Evolutionary conservation across 1,140 invertebrate species (phyloP).

Genomic region (Drosophila nasuta): DNA sequence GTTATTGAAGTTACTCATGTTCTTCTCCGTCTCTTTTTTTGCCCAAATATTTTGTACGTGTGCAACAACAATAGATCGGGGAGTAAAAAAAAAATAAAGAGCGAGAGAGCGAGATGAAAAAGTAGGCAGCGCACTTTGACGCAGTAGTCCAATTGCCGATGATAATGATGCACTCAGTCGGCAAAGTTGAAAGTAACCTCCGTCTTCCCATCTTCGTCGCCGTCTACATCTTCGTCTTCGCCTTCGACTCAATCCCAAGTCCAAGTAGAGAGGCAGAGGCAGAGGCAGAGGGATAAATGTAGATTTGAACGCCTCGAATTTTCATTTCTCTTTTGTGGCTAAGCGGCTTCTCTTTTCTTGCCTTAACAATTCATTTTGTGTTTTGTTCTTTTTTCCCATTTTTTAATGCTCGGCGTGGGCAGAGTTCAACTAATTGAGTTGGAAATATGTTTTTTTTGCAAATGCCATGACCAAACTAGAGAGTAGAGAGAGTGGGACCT

Average conservation of each 20-base stretch:
- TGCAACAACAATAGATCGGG: conserved; percentile 36
- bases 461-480: conserved; percentile 59
- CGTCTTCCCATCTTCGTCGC: background rate
- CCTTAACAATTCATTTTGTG: conserved; percentile 17
- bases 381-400: conserved; percentile 14
- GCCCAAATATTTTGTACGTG: conserved; percentile 66
- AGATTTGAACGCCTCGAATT: conserved; percentile 79
- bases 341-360: conserved; percentile 54
- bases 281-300: conserved; percentile 66
- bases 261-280: conserved; percentile 28
- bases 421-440: conserved; percentile 79
- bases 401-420: conserved; percentile 43
- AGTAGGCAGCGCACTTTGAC: conserved; percentile 77
- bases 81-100: conserved; percentile 27
- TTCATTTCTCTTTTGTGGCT: conserved; percentile 64
- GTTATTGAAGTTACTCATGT: conserved; percentile 40
- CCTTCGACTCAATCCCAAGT: conserved; percentile 15
- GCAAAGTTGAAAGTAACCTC: conserved; percentile 63
- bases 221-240: conserved; percentile 1
- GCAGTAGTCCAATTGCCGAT: conserved; percentile 84
- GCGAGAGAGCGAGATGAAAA: conserved; percentile 39
- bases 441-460: conserved; percentile 71
- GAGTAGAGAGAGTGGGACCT: conserved; percentile 10
- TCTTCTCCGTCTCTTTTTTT: conserved; percentile 32
- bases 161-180: conserved; percentile 82